phyloP scores from a whole-genome alignment of 2,113 vertebrate genomes.

The Notothenia coriiceps region DNA sequence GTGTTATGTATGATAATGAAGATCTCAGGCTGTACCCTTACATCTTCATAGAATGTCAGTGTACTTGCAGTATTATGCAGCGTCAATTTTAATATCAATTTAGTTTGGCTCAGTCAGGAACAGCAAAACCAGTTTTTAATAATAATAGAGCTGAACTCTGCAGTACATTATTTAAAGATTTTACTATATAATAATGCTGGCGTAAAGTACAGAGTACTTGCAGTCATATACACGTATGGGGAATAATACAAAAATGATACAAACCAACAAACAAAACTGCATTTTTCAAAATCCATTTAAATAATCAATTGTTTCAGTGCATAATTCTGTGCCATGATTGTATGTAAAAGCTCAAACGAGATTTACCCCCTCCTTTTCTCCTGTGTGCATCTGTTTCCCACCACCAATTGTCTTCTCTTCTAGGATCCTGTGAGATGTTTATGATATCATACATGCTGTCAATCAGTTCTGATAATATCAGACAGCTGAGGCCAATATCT shows the following conservation, averaged over 20 bases:
- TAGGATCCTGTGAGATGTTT: conserved; percentile 6
- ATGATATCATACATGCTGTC: neutral
- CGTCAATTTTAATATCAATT: neutral
- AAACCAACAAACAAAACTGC: neutral
- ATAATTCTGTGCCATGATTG: neutral
- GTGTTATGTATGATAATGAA: conserved; percentile 70
- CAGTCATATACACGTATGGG: neutral
- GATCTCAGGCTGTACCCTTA: conserved; percentile 39
- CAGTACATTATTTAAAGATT: neutral
- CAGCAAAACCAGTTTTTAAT: neutral
- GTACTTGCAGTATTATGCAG: neutral
- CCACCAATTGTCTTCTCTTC: neutral
- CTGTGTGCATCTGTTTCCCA: neutral
- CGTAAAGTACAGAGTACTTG: neutral
- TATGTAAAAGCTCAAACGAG: neutral
- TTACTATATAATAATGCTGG: neutral
- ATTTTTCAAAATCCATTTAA: neutral
- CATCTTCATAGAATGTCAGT: neutral
- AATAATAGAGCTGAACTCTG: neutral
- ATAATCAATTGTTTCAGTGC: neutral
- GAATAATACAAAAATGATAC: neutral
- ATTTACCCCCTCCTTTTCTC: neutral
- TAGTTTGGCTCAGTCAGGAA: neutral
- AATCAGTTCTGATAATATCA: conserved; percentile 6
- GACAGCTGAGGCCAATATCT: neutral